Percentiles rank a stretch among this genome's conserved stretches.
These are phyloP conservation scores for Cybosia mesomella DNA, from an alignment of 2,888 invertebrate species.

Conservation along the genomic window DNA sequence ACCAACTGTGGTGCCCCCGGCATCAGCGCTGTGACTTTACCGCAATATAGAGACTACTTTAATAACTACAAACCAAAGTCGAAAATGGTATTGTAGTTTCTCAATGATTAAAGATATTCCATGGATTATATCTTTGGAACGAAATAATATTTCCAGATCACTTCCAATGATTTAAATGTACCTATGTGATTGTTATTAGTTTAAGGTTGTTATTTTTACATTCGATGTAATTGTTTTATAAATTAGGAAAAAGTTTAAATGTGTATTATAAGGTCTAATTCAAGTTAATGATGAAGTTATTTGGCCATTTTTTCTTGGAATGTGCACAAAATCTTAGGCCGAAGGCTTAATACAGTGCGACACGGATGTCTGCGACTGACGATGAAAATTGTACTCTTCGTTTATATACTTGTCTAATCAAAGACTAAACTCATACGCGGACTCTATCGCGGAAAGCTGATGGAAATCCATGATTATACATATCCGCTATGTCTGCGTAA, in stretches of 20 bases:
- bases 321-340: no score
- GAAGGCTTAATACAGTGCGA: no score
- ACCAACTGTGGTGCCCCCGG: constrained; percentile 65
- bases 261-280: neutral
- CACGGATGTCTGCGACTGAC: no score
- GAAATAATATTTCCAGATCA: neutral
- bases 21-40: constrained; percentile 49
- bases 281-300: no score
- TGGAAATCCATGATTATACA: no score
- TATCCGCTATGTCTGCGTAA: no score
- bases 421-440: no score
- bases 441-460: no score
- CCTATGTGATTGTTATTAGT: neutral
- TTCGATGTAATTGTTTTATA: neutral
- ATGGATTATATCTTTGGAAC: neutral
- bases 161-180: neutral
- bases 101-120: neutral
- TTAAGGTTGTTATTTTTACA: neutral
- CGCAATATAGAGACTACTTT: constrained; percentile 63
- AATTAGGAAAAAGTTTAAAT: neutral
- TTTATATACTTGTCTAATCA: no score
- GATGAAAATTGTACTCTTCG: no score
- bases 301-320: no score
- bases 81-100: constrained; percentile 30
- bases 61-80: constrained; percentile 56